Base-by-base conservation (phyloP, 2,797 vertebrate species). In the Molossus alvarezi region DNA sequence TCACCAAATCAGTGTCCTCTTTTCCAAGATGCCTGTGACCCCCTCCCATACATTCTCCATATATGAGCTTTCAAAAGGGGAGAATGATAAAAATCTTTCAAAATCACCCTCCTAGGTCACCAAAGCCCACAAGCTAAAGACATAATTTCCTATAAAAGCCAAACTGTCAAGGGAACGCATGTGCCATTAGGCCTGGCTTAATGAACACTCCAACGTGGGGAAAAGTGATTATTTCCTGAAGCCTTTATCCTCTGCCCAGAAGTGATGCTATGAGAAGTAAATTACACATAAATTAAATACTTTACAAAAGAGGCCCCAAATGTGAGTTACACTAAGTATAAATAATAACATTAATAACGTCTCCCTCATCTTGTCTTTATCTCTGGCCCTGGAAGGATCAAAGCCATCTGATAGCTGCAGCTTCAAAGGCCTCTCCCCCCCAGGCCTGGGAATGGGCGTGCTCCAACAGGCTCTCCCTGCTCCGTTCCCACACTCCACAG, bases 171-270 rank as follows among this genome's bases (percentile, higher is more conserved):
- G n/a, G 62, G 82, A 72, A 87, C 29, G 23, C 20, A 15, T 11
- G 2, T 57, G 91, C 60, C 76, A 77, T 84, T 80, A 73, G 67
- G 48, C 71, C 87, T 37, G 9, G 41, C 11, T 67, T 96, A 95
- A 95, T 96, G 90, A 95, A 64, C 29, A 45, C 81, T 94, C 33
- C 79, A 91, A 60, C 67, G 64, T 12, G 65, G 81, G 94, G 89
- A 81, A 91, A 67, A 76, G 18, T 21, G 41, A 85, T 94, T 81
- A 82, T 85, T 90, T 96, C 60, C 12, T 64, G 25, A n/a, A 73
- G 57, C 92, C 94, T 96, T 97, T 62, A 90, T 94, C 85, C 25
- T 97, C 95, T 71, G 53, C 96, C 95, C 94, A 95, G 77, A 83
- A 88, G 72, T 75, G 57, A 73, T 60, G 80, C 71, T 60, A 6